Conservation (phyloP, 2,888 invertebrate species). For the Apomyelois bistriatella region DNA sequence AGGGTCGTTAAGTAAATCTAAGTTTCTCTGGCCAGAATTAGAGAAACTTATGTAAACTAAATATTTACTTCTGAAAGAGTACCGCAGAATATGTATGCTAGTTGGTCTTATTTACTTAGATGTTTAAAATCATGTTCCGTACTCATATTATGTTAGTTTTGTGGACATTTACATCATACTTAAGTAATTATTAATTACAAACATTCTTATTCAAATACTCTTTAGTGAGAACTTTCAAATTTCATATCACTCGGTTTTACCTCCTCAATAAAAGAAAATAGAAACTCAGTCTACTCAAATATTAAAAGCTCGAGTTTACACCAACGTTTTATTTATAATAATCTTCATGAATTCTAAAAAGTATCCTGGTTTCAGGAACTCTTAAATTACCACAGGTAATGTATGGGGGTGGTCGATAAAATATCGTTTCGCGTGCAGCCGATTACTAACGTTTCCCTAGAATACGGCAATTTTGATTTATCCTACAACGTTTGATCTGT, state of each 20-base stretch:
- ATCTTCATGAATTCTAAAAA: neutral
- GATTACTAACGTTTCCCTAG: conserved; percentile 38
- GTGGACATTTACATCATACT: too few relatives aligned
- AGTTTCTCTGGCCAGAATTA: neutral
- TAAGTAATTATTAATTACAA: too few relatives aligned
- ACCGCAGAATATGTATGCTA: neutral
- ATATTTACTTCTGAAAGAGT: neutral
- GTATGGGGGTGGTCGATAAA: conserved; percentile 47
- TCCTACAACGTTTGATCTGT: too few relatives aligned
- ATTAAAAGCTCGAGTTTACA: too few relatives aligned
- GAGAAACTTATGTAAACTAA: neutral
- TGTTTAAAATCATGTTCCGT: too few relatives aligned
- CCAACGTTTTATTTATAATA: too few relatives aligned
- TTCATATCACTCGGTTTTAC: too few relatives aligned
- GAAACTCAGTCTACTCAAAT: too few relatives aligned
- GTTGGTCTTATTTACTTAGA: neutral
- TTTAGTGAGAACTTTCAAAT: too few relatives aligned
- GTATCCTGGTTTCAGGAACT: conserved; percentile 12
- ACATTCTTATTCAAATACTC: too few relatives aligned
- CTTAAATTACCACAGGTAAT: conserved; percentile 40
- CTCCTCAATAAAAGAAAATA: too few relatives aligned
- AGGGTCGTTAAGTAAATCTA: neutral
- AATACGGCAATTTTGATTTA: conserved; percentile 18
- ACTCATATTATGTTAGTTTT: neutral
- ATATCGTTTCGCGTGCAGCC: conserved; percentile 61